Conservation (phyloP, 2,888 invertebrate genomes). For the Mesorhabditis belari region DNA sequence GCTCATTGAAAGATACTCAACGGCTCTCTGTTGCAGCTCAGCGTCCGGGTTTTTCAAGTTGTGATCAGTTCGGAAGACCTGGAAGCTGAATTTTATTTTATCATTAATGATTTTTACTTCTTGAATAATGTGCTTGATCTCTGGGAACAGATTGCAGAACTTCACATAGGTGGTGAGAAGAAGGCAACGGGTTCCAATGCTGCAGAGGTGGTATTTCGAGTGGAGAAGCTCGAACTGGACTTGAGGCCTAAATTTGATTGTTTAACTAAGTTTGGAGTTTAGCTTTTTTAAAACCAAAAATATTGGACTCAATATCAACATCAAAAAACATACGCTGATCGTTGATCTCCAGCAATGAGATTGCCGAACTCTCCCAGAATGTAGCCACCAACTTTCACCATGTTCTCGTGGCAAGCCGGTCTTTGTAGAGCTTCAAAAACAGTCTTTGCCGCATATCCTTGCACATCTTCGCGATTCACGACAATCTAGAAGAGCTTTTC, state of each 20-base stretch:
- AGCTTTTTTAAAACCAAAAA: not conserved
- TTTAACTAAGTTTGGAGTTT: too few relatives aligned
- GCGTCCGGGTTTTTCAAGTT: constrained; percentile 95
- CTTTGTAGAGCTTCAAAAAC: constrained; percentile 83
- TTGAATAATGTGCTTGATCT: constrained; percentile 89
- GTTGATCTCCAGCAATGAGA: constrained; percentile 93
- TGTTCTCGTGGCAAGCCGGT: constrained; percentile 98
- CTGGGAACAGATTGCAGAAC: constrained; percentile 96
- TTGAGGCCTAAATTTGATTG: constrained; percentile 66
- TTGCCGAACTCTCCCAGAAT: constrained; percentile 99
- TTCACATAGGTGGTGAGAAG: constrained; percentile 96
- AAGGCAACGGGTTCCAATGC: constrained; percentile 89
- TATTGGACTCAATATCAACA: not conserved
- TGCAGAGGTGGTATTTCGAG: constrained; percentile 96
- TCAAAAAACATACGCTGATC: constrained; percentile 63
- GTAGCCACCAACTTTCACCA: constrained; percentile 99
- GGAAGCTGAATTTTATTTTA: constrained; percentile 6
- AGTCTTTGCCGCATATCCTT: constrained; percentile 98
- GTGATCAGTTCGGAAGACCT: constrained; percentile 67
- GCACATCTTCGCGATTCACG: constrained; percentile 97
- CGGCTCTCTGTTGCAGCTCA: constrained; percentile 92
- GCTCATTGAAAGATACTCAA: constrained; percentile 91
- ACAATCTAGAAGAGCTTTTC: constrained; percentile 70
- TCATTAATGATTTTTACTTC: constrained; percentile 63
- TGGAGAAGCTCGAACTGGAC: constrained; percentile 96